Base-by-base conservation (phyloP, 1,140 invertebrate genomes). In the Drosophila kikkawai region DNA sequence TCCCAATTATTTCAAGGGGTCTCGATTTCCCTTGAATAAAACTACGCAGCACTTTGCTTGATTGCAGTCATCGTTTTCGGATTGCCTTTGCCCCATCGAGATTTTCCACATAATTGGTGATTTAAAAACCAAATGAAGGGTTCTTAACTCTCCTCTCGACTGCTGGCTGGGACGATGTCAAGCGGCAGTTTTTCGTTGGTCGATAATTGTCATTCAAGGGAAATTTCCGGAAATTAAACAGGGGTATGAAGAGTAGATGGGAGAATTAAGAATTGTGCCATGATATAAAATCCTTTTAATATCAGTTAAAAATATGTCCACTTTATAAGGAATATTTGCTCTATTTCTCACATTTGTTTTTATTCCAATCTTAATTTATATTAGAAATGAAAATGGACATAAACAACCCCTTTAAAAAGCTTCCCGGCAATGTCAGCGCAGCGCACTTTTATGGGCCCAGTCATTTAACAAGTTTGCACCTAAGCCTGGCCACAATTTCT, bases 41-140 rank as follows among this genome's bases (percentile, higher is more conserved):
- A 39, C 48, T 17, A 50, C 13, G 11, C 42, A 60, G 32, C 67
- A 60, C 37, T 73, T 51, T 32, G 9, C 9, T 13, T 73, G 69
- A 73, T 73, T 73, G 67, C 37, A 51, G 68, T 13, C 53, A 50
- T 71, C 44, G n/a, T 73, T 73, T 73, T 60, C 29, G 37, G 67
- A 2, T 50, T 50, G 22, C 51, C 44, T 29, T 71, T 7, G 22
- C 34, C 44, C 50, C 53, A 59, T 59, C 19, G 51, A 71, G 17
- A 41, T 17, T 41, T 71, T 73, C 32, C 66, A 45, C 69, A 59
- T 71, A 73, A 73, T 73, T 73, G 66, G 66, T 59, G 67, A 71
- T 73, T 71, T 71, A 71, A 73, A 59, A 71, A 50, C 69, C 69
- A 71, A 73, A 59, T 73, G 36, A 59, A 73, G 53, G 19, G 29